Evolutionary conservation across 2,888 invertebrate genomes (phyloP).

Genomic region (Drosophila ustulata): DNA sequence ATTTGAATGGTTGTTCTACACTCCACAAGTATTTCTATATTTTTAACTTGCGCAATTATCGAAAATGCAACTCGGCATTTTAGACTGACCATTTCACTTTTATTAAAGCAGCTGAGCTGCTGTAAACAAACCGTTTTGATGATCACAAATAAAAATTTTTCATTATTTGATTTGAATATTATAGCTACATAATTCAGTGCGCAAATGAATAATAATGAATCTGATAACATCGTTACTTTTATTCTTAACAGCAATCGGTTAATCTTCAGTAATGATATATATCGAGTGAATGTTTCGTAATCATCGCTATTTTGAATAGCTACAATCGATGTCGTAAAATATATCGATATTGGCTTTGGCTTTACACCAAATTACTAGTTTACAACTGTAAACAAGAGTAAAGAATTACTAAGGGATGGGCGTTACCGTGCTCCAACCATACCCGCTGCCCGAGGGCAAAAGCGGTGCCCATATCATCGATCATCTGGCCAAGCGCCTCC

Average conservation of each 20-base stretch:
- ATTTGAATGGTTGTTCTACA: too few species aligned
- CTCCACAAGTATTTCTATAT: background rate
- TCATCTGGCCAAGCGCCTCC: constrained; percentile 92
- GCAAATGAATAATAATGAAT: too few species aligned
- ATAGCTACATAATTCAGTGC: background rate
- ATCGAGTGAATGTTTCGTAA: too few species aligned
- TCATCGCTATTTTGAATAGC: background rate
- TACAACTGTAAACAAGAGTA: background rate
- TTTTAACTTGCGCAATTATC: background rate
- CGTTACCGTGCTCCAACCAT: constrained; percentile 89
- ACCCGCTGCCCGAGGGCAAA: constrained; percentile 94
- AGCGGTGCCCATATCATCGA: constrained; percentile 97
- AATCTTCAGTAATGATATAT: too few species aligned
- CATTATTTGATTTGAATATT: too few species aligned
- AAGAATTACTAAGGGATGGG: constrained; percentile 67
- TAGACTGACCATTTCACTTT: background rate
- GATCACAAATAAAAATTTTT: too few species aligned
- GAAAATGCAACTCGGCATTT: background rate
- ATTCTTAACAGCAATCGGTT: too few species aligned
- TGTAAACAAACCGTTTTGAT: background rate
- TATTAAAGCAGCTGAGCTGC: background rate
- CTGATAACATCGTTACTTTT: too few species aligned
- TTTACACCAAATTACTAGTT: background rate
- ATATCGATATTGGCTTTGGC: background rate
- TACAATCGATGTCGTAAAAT: background rate